Conservation (phyloP, 2,888 invertebrate species). For the Erebia palarica region DNA sequence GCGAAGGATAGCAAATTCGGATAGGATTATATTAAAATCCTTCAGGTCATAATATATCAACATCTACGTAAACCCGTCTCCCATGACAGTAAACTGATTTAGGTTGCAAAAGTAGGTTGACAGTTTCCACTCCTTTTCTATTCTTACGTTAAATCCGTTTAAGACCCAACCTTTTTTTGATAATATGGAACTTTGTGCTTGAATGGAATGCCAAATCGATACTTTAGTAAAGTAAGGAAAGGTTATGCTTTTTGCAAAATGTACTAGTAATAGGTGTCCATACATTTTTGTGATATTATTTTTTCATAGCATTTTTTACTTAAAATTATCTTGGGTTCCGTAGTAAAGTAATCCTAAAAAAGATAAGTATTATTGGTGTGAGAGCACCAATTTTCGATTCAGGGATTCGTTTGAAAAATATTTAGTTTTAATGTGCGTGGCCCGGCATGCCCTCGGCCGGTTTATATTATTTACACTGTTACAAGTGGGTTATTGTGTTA, state of each 20-base stretch:
- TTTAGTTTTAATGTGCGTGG: no score
- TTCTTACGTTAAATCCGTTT: conserved; percentile 13
- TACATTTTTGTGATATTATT: no score
- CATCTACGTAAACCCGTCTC: neutral
- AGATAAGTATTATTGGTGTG: no score
- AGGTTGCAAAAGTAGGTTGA: conserved; percentile 15
- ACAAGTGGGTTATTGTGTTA: no score
- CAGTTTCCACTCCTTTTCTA: conserved; percentile 15
- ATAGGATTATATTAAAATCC: conserved; percentile 2
- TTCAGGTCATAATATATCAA: conserved; percentile 9
- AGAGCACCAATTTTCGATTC: no score
- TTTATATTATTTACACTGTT: no score
- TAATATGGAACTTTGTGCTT: neutral
- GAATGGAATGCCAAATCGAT: conserved; percentile 6
- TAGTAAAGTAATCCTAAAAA: no score
- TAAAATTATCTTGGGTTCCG: no score
- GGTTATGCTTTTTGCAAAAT: neutral
- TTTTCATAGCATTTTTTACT: no score
- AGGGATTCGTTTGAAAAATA: no score
- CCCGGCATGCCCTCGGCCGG: no score
- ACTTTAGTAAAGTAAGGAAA: neutral
- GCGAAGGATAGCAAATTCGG: neutral
- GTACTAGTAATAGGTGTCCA: neutral
- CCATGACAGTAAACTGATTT: conserved; percentile 13
- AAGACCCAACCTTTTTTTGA: conserved; percentile 16